Evolutionary conservation across 2,113 vertebrate genomes (phyloP), one percentile per base, ranked within the genome.

Genomic region (Delphinapterus leucas): DNA sequence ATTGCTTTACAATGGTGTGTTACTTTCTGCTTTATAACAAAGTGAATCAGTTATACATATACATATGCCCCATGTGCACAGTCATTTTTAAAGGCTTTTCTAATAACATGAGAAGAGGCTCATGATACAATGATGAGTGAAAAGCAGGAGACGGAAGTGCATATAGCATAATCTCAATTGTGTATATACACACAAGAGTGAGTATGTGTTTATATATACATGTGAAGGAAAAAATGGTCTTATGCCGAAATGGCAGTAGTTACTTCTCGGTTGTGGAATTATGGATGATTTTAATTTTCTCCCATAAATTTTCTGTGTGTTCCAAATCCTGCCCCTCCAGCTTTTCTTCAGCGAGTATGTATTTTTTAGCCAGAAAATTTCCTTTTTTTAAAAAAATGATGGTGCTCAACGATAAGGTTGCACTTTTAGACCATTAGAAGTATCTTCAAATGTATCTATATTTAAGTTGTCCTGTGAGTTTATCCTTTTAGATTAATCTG

Each of bases 261-360:
- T 63, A 63, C 79, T 77, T 96, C 38, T 73, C 36, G 17, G 38
- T 84, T 85, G 21, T 76, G 21, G 76, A 96, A 36, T 87, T 92
- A 67, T 31, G 74, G n/a, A 31, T 71, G 25, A 36, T 80, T 17
- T 95, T 83, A 84, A 36, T 94, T 83, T 97, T 94, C 20, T 93
- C 95, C n/a, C 65, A 74, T 84, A 31, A 63, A 38, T 70, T 83
- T 67, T 88, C 7, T 89, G 7, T 53, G 3, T 79, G 71, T 89
- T 95, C 61, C 11, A 88, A 74, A 85, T 61, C 74, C 79, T 96
- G 47, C 8, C 67, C 33, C 36, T 88, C 53, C 12, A 70, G n/a
- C 36, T 65, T 93, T 93, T 93, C 41, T 95, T 97, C 3, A 88
- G 47, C 21, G 5, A 74, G 17, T 58, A 0, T 90, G 1, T 93